Base-by-base conservation (phyloP, 1,140 invertebrate species). In the Coelopa frigida region DNA sequence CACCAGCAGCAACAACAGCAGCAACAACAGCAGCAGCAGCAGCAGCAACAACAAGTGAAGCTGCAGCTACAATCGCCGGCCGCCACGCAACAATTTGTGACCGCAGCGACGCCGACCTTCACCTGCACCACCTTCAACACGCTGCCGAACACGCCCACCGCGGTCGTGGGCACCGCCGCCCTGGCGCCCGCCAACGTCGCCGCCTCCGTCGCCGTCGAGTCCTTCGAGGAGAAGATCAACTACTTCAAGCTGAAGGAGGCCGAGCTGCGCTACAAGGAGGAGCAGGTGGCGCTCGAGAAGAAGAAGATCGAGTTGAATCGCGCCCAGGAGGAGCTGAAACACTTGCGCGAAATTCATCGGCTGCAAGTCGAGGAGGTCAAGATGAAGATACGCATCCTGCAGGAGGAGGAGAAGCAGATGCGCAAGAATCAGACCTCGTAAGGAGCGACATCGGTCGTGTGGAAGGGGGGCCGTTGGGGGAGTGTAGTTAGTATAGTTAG, bases 321-420 rank as follows among this genome's bases (percentile, higher is more conserved):
- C 42, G 58, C 57, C 8, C 58, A 66, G 50, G 65, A 66, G 14
- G 65, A 69, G 44, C 50, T 69, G 1, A 66, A 64, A 31, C 61
- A 69, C 33, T 54, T 68, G 57, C 50, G 52, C 0, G 66, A 69
- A 37, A 52, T 69, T 32, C 65, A 69, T 52, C 56, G 56, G 0
- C 17, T 69, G 45, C 54, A 61, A 1, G 57, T 69, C 6, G 60
- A 69, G 44, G 65, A 68, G 51, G 50, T 68, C 17, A 62, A 54
- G 40, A 64, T 68, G 54, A 68, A 64, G 51, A 66, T 69, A 50
- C 61, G 59, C 40, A 66, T 68, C 14, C 50, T 68, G 51, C 59
- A 61, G 22, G 66, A 67, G 49, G 64, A 68, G 52, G 64, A 68
- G 52, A 61, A 67, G 36, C 55, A 59, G 42, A 47, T 67, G 49